Percentiles rank a stretch among this genome's conserved stretches.
phyloP scores from a whole-genome alignment of 2,888 invertebrate genomes.

The Xanthia togata region DNA sequence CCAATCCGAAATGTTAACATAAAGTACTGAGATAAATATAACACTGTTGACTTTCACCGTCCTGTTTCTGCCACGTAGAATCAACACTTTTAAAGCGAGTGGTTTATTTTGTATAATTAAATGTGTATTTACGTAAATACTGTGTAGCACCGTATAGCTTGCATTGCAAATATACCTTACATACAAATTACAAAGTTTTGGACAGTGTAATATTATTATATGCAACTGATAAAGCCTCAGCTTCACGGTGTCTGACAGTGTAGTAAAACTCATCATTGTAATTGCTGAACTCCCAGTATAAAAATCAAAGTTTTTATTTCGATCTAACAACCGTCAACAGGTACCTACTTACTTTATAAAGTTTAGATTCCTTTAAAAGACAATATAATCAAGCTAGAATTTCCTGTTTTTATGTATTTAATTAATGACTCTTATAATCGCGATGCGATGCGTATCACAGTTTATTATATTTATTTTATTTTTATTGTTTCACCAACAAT shows the following conservation, averaged over 20 bases:
- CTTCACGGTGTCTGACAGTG: neutral
- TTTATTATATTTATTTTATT: too few relatives aligned
- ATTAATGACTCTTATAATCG: too few relatives aligned
- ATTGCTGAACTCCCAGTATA: neutral
- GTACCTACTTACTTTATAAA: neutral
- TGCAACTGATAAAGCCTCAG: neutral
- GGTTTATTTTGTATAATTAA: conserved; percentile 46
- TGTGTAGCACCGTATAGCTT: neutral
- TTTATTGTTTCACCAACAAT: too few relatives aligned
- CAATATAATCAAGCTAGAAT: too few relatives aligned
- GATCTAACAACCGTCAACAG: too few relatives aligned
- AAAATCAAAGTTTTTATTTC: neutral
- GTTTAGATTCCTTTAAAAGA: neutral
- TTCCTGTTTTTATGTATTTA: too few relatives aligned
- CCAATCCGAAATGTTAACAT: conserved; percentile 17
- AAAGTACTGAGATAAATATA: conserved; percentile 31
- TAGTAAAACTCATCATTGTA: neutral
- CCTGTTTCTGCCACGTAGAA: conserved; percentile 16
- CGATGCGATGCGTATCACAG: too few relatives aligned
- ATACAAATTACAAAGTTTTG: neutral
- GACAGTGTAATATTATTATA: neutral
- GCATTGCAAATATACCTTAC: neutral
- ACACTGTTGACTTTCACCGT: conserved; percentile 21
- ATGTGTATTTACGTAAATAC: conserved; percentile 28
- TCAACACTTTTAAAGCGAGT: conserved; percentile 35